phyloP scores from a whole-genome alignment of 2,797 vertebrate species.

The Paedocypris micromegethes region DNA sequence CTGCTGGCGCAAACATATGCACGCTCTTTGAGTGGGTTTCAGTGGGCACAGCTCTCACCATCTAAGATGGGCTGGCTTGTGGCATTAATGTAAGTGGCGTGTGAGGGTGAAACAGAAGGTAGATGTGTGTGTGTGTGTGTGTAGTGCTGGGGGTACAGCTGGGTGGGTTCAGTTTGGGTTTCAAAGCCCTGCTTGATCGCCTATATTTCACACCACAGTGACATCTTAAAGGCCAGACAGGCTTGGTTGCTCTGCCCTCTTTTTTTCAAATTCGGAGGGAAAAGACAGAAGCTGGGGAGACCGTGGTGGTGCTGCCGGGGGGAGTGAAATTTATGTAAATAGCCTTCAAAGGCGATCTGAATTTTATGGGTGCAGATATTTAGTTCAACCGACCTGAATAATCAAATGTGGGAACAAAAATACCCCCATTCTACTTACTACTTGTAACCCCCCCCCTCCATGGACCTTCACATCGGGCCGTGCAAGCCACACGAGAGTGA shows the following conservation, averaged over 20 bases:
- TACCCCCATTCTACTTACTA: constrained; percentile 54
- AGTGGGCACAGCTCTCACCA: constrained; percentile 10
- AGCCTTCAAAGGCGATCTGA: constrained; percentile 75
- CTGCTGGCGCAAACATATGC: constrained; percentile 3
- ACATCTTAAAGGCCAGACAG: constrained; percentile 76
- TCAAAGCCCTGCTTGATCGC: constrained; percentile 72
- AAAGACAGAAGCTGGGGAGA: constrained; percentile 44
- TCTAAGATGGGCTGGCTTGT: constrained; percentile 14
- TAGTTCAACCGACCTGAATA: constrained; percentile 89
- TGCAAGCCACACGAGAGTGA: constrained; percentile 65
- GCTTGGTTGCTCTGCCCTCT: constrained; percentile 70
- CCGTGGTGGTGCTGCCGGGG: constrained; percentile 33
- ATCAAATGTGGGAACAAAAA: constrained; percentile 85
- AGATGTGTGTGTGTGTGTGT: constrained; percentile 42
- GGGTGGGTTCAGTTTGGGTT: constrained; percentile 60
- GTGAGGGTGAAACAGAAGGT: constrained; percentile 26
- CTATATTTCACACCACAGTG: constrained; percentile 78
- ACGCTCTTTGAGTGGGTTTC: constrained; percentile 2
- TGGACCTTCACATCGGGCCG: constrained; percentile 47
- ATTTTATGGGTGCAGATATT: constrained; percentile 82
- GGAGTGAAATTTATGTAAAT: constrained; percentile 80
- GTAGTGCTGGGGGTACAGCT: constrained; percentile 47
- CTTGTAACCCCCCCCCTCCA: constrained; percentile 52
- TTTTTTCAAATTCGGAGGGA: constrained; percentile 73
- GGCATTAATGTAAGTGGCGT: constrained; percentile 6